Evolutionary conservation across 2,113 vertebrate genomes (phyloP).

Genomic region (Odontophorus gujanensis): DNA sequence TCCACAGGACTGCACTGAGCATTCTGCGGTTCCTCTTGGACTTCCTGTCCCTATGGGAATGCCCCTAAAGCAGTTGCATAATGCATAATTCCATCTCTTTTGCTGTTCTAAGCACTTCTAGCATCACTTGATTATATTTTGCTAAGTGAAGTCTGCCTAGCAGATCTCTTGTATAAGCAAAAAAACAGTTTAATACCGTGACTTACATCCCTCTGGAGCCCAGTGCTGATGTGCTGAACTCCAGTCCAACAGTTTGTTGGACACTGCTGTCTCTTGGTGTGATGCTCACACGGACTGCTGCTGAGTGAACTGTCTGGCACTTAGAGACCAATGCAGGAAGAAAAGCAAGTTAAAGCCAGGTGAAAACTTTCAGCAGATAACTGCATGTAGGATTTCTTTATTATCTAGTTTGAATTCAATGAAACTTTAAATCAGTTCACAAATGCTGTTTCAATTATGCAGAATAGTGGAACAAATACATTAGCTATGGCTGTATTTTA

Average conservation of each 20-base stretch:
- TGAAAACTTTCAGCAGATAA: not conserved
- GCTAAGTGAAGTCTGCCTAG: not conserved
- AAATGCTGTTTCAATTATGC: not conserved
- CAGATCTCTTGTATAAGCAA: not conserved
- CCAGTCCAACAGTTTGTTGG: conserved; percentile 82
- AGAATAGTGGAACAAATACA: not conserved
- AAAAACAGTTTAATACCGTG: not conserved
- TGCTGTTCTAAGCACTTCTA: not conserved
- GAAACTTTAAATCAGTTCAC: not conserved
- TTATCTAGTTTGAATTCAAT: not conserved
- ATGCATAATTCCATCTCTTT: not conserved
- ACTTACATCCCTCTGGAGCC: conserved; percentile 78
- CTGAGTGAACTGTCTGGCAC: conserved; percentile 86
- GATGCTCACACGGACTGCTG: conserved; percentile 83
- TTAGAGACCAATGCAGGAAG: conserved; percentile 79
- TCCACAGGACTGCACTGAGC: not conserved
- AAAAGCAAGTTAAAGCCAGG: conserved; percentile 36
- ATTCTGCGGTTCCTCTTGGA: not conserved
- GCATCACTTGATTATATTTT: not conserved
- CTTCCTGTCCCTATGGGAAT: not conserved
- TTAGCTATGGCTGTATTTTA: not conserved
- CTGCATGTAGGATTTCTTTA: not conserved
- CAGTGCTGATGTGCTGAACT: conserved; percentile 86
- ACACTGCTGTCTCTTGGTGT: conserved; percentile 83
- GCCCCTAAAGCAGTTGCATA: not conserved